A percentile compares a stretch with the other conserved stretches of the same genome.
Conservation (phyloP, 2,797 vertebrate species). For the Oreochromis mossambicus region DNA sequence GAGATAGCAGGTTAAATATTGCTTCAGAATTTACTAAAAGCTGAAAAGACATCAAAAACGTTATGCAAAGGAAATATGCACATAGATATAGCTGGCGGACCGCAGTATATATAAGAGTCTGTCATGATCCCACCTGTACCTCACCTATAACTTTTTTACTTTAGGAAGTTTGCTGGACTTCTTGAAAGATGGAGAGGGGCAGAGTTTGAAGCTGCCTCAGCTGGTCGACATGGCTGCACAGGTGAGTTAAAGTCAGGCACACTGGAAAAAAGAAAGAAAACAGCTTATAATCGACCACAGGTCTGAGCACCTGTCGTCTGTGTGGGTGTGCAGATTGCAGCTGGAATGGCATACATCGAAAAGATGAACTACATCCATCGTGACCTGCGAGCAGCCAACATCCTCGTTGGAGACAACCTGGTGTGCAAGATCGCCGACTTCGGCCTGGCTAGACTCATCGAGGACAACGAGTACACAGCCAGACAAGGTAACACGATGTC, state of each 20-base stretch:
- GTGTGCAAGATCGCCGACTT: conserved; percentile 98
- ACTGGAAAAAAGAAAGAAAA: not conserved
- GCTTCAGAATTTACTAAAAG: not conserved
- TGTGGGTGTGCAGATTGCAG: conserved; percentile 78
- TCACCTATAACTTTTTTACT: not conserved
- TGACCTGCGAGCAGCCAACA: conserved; percentile 94
- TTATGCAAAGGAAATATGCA: not conserved
- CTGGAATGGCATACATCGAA: conserved; percentile 96
- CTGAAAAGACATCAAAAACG: not conserved
- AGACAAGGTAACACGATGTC: conserved; percentile 83
- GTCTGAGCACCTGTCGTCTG: not conserved
- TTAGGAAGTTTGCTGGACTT: conserved; percentile 95
- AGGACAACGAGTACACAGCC: conserved; percentile 94
- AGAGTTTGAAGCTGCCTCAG: conserved; percentile 85
- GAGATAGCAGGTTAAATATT: not conserved
- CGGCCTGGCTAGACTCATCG: conserved; percentile 92
- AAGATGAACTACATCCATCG: conserved; percentile 98
- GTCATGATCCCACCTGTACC: not conserved
- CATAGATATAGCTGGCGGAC: not conserved
- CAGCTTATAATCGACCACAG: not conserved
- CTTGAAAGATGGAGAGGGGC: conserved; percentile 87
- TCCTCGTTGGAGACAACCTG: conserved; percentile 91
- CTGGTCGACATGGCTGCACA: conserved; percentile 97
- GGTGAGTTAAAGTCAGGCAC: conserved; percentile 65
- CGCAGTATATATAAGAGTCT: not conserved